phyloP scores from a whole-genome alignment of 2,888 invertebrate genomes.

The Eudasyphora cyanicolor region DNA sequence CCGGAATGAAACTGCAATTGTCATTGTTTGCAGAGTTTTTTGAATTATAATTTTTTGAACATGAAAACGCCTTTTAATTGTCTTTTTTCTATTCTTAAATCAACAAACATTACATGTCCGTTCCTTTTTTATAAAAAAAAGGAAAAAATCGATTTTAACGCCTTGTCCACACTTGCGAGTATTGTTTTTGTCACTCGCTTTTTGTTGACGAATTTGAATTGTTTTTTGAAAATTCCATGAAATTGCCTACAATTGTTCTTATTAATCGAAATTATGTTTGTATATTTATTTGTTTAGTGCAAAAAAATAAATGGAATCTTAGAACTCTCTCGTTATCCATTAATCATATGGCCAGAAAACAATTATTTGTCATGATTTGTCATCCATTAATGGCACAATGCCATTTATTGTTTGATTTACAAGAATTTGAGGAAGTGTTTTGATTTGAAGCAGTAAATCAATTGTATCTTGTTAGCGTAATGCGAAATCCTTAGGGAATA shows the following conservation, averaged over 20 bases:
- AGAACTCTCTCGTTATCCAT: slow-evolving; percentile 33
- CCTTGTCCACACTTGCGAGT: slow-evolving; percentile 66
- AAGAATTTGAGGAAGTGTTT: slow-evolving; percentile 17
- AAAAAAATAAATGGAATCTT: slow-evolving; percentile 36
- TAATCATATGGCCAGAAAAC: slow-evolving; percentile 28
- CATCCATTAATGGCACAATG: slow-evolving; percentile 34
- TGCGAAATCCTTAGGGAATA: background rate
- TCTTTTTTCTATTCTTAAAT: slow-evolving; percentile 41
- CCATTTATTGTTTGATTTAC: background rate
- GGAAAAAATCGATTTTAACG: slow-evolving; percentile 63
- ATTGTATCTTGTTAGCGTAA: background rate
- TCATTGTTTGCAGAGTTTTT: slow-evolving; percentile 53
- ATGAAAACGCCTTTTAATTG: slow-evolving; percentile 68
- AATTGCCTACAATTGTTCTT: slow-evolving; percentile 54
- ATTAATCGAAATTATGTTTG: background rate
- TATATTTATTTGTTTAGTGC: slow-evolving; percentile 41
- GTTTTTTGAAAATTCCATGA: slow-evolving; percentile 60
- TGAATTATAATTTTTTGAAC: slow-evolving; percentile 59
- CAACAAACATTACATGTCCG: slow-evolving; percentile 53
- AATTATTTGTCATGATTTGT: slow-evolving; percentile 67
- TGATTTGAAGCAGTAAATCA: background rate
- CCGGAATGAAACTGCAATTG: slow-evolving; percentile 36
- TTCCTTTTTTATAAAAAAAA: slow-evolving; percentile 30
- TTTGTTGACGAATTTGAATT: slow-evolving; percentile 21
- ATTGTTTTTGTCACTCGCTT: slow-evolving; percentile 22